These are phyloP conservation scores for Halcyon senegalensis DNA, from an alignment of 2,113 vertebrate species.

Conservation along the genomic window DNA sequence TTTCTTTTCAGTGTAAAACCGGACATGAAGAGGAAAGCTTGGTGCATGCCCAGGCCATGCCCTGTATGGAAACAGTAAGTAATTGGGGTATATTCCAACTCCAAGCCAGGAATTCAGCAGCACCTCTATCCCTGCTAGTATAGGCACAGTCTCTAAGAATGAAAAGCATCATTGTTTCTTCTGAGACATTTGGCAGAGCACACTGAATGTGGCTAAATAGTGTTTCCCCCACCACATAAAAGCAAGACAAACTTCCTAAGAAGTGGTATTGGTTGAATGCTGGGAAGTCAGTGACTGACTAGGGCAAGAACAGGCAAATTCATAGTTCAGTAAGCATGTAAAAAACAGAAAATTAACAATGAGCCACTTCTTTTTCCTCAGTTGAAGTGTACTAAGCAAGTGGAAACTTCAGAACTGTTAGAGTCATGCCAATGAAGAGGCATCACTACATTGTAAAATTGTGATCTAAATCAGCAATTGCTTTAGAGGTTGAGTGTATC, in stretches of 20 bases:
- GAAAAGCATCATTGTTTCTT: conserved; percentile 50
- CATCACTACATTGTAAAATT: not conserved
- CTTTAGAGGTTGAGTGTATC: not conserved
- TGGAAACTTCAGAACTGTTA: not conserved
- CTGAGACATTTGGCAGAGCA: conserved; percentile 17
- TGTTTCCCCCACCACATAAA: conserved; percentile 29
- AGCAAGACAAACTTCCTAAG: conserved; percentile 47
- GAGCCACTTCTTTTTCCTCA: not conserved
- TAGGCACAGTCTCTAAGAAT: not conserved
- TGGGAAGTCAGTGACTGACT: conserved; percentile 4
- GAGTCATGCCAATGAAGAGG: not conserved
- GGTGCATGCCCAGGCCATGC: not conserved
- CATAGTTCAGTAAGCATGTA: not conserved
- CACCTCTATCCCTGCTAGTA: not conserved
- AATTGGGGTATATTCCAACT: conserved; percentile 2
- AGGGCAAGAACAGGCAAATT: not conserved
- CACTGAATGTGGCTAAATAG: not conserved
- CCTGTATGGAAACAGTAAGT: not conserved
- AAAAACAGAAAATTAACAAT: not conserved
- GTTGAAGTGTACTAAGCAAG: not conserved
- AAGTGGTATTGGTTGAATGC: conserved; percentile 28
- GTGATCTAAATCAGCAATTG: not conserved
- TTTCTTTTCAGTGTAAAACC: not conserved
- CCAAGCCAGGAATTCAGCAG: not conserved
- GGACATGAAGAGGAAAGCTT: not conserved